Evolutionary conservation across 1,140 invertebrate genomes (phyloP), one percentile per base, ranked within the genome.

Genomic region (Camponotus pennsylvanicus): DNA sequence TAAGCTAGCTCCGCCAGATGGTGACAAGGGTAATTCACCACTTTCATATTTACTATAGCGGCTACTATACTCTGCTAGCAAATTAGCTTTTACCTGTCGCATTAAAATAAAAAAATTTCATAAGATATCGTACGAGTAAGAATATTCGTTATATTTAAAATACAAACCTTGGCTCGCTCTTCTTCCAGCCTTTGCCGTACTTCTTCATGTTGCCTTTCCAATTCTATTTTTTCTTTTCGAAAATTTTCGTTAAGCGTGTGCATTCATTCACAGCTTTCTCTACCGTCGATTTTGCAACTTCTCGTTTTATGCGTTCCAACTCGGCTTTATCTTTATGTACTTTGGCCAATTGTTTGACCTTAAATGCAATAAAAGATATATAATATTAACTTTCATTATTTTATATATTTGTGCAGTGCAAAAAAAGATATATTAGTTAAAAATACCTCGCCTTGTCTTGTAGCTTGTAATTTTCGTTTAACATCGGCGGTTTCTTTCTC

Each of bases 311-410:
- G 89, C 97, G 96, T 86, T 93, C 97, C 86, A 99, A 96, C 94
- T 99, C 98, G 90, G 98, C 98, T 92, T 98, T 98, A 93, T 99
- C 98, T 90, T 96, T 97, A 92, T 98, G 97, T 85, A 97, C 97
- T 89, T 98, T 98, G 18, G 97, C 96, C 69, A 98, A 94, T 45
- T 96, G 96, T 93, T 98, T 98, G 59, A 95, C 93, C 95, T 95
- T 67, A 34, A 63, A 15, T 15, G 21, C 2, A 15, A 63, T 61
- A 61, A 55, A 59, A 42, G 34, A 61, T 49, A 63, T 70, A 7
- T 32, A 59, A 71, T 9, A 4, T 79, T 82, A 45, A 27, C 1
- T 69, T 55, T 57, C 32, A n/a, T 45, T 73, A 45, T 2, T 21
- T 69, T 8, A 34, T 70, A 57, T 15, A 27, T 73, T 27, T 59